These are phyloP conservation scores for Hiodon alosoides DNA, from an alignment of 2,113 vertebrate species.

Conservation along the genomic window DNA sequence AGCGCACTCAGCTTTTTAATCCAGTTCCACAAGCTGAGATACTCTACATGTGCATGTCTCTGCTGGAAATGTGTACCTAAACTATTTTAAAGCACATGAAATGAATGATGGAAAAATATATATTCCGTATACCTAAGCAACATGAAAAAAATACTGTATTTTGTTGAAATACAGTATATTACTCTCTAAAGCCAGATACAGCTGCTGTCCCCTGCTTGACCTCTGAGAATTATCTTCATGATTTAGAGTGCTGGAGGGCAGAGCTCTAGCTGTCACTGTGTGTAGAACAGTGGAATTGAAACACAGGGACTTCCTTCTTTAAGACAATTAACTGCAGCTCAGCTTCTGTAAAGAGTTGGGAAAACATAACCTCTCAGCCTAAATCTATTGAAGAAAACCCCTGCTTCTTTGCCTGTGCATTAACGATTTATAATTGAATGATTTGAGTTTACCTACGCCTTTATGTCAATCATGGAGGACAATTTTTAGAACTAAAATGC, in stretches of 20 bases:
- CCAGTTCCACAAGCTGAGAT: constrained; percentile 16
- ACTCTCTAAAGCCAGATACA: constrained; percentile 51
- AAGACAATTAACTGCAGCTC: constrained; percentile 32
- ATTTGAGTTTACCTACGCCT: constrained; percentile 20
- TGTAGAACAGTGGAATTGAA: constrained; percentile 14
- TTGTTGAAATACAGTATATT: constrained; percentile 48
- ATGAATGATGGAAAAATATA: constrained; percentile 49
- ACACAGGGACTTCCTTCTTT: constrained; percentile 43
- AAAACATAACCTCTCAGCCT: constrained; percentile 17
- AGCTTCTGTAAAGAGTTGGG: constrained; percentile 24
- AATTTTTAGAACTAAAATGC: constrained; percentile 19
- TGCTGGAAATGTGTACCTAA: constrained; percentile 58
- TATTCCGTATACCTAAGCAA: constrained; percentile 22
- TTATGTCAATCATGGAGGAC: constrained; percentile 12
- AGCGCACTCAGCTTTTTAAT: neutral
- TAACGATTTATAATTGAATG: constrained; percentile 38
- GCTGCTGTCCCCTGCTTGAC: constrained; percentile 18
- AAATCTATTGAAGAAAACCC: constrained; percentile 25
- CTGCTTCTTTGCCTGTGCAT: constrained; percentile 38
- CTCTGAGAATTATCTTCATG: neutral
- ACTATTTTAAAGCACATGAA: constrained; percentile 38
- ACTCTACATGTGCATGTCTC: constrained; percentile 59
- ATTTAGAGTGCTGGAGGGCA: neutral
- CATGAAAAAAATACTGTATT: constrained; percentile 48
- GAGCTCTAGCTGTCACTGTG: neutral